Evolutionary conservation across 2,113 vertebrate genomes (phyloP).

Genomic region (Dromiciops gliroides): DNA sequence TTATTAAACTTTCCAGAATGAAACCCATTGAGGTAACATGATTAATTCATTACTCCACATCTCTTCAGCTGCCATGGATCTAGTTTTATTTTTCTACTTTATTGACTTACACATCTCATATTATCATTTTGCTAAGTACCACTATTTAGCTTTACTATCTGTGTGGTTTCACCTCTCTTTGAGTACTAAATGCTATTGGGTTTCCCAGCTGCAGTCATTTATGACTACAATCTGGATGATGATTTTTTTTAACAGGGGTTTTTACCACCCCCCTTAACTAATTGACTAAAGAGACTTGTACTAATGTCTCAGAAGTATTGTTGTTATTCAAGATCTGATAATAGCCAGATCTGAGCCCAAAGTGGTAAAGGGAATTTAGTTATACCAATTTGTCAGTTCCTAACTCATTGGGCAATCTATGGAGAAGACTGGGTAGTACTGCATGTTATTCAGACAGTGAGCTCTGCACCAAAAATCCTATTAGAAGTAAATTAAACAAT

Average conservation of each 20-base stretch:
- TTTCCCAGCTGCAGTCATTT: background rate
- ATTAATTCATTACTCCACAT: constrained; percentile 29
- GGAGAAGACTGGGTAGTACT: constrained; percentile 26
- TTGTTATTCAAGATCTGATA: background rate
- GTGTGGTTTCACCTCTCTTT: background rate
- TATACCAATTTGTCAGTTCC: constrained; percentile 29
- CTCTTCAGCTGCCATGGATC: background rate
- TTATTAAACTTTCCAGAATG: background rate
- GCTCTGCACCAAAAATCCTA: constrained; percentile 54
- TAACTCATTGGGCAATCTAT: background rate
- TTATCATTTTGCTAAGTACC: background rate
- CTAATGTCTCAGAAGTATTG: background rate
- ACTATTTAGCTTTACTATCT: background rate
- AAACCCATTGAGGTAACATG: background rate
- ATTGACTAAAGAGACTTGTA: constrained; percentile 4
- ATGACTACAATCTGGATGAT: background rate
- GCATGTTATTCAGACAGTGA: constrained; percentile 57
- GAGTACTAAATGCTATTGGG: constrained; percentile 5
- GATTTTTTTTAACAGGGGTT: background rate
- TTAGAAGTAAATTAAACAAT: constrained; percentile 64
- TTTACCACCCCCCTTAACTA: background rate
- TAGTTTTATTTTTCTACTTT: background rate
- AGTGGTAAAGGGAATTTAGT: constrained; percentile 47
- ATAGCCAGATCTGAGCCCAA: constrained; percentile 20
- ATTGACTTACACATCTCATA: background rate